A percentile compares a stretch with the other conserved stretches of the same genome.
phyloP scores from a whole-genome alignment of 2,888 invertebrate species.

The Adela reaumurella region DNA sequence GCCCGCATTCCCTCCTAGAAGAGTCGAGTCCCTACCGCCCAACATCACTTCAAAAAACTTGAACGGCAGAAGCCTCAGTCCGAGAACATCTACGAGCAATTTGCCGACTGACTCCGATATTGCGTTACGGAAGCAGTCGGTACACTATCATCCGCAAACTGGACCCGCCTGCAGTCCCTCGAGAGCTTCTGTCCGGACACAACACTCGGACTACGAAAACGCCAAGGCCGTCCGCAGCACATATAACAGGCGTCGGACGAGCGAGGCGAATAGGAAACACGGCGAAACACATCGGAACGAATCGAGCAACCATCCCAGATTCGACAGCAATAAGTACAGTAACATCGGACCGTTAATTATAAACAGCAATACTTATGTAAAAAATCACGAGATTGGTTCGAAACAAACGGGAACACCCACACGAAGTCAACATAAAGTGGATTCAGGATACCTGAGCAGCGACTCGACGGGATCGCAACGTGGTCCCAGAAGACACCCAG shows the following conservation, averaged over 20 bases:
- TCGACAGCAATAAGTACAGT: not conserved
- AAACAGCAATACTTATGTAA: slow-evolving; percentile 41
- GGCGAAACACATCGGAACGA: slow-evolving; percentile 13
- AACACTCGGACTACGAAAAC: slow-evolving; percentile 51
- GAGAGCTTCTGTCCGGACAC: slow-evolving; percentile 50
- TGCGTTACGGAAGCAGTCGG: slow-evolving; percentile 20
- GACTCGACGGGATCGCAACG: slow-evolving; percentile 65
- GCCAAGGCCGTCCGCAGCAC: slow-evolving; percentile 16
- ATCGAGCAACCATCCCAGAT: slow-evolving; percentile 9
- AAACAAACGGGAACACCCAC: slow-evolving; percentile 25
- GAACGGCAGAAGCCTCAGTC: slow-evolving; percentile 61
- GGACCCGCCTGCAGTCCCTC: slow-evolving; percentile 33
- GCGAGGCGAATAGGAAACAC: slow-evolving; percentile 5
- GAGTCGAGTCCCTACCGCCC: slow-evolving; percentile 31
- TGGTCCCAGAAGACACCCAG: slow-evolving; percentile 35
- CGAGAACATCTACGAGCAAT: slow-evolving; percentile 32
- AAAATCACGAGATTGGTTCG: slow-evolving; percentile 24
- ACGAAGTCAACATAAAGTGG: slow-evolving; percentile 53
- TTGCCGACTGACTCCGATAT: slow-evolving; percentile 19
- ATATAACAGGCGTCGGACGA: slow-evolving; percentile 10
- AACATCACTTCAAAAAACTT: slow-evolving; percentile 62
- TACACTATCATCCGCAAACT: slow-evolving; percentile 17
- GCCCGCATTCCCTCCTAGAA: slow-evolving; percentile 54
- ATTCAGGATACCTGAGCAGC: slow-evolving; percentile 83
- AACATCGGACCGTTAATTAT: slow-evolving; percentile 16